Base-by-base conservation (phyloP, 2,888 invertebrate species). In the Tanypteryx hageni region DNA sequence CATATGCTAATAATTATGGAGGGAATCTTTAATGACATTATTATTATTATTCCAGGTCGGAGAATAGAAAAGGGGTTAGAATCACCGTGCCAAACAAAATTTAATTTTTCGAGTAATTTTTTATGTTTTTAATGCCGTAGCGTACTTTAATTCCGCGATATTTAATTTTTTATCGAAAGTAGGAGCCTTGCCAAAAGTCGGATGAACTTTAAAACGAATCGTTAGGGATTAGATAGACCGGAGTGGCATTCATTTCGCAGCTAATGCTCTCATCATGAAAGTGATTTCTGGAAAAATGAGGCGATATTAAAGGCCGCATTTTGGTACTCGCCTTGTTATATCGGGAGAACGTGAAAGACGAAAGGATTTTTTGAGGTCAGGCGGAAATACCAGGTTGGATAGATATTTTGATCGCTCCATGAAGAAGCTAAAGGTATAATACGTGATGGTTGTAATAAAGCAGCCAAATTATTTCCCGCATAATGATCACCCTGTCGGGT, bases 401-500 rank as follows among this genome's bases (percentile, higher is more conserved):
- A 9, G 68, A 89, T 64, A 68, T 44, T 44, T 56, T 61, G 59
- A 58, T 27, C 61, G 61, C 3, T n/a, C 31, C 13, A 31, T 27
- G 11, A 31, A 61, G 16, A 59, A 64, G 68, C 44, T 44, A 22
- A 18, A 13, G 16, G 89, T 14, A 64, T 89, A 89, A 64, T 89
- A 89, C 44, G 89, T 68, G 68, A 68, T 68, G 68, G 61, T 68
- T 68, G 89, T 89, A 89, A 89, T 89, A 89, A 89, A 89, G 64
- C 89, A 68, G 89, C 89, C 89, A 64, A 89, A 89, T 89, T 44
- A 89, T 59, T 89, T 64, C 68, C 64, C 56, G 13, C 44, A 13
- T 89, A 89, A 89, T 89, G 59, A 89, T 89, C 89, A 59, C 16
- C 86, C 61, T 86, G 61, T 86, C 89, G n/a, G 64, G 89, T 64